Evolutionary conservation across 1,140 invertebrate genomes (phyloP).

Genomic region (Trialeurodes vaporariorum): DNA sequence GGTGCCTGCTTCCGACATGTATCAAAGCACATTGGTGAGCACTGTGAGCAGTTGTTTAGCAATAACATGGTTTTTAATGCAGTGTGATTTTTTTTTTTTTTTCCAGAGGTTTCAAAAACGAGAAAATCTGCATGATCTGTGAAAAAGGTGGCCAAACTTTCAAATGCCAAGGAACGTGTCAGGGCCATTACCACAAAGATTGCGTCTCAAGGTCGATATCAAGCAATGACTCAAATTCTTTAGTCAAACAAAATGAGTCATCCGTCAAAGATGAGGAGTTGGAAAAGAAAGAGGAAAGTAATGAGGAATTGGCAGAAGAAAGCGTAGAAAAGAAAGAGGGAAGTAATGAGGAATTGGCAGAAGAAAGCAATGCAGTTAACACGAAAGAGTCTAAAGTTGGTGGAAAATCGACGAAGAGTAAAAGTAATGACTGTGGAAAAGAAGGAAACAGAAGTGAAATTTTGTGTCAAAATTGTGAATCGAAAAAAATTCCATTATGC

Average conservation of each 20-base stretch:
- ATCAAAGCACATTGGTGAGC: no score
- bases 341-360: neutral
- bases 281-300: neutral
- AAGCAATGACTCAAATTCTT: neutral
- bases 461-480: slow-evolving; percentile 36
- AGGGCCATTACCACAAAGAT: slow-evolving; percentile 39
- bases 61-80: no score
- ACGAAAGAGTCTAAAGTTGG: neutral
- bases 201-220: slow-evolving; percentile 32
- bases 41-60: no score
- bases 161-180: slow-evolving; percentile 47
- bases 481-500: slow-evolving; percentile 36
- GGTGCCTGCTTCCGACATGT: no score
- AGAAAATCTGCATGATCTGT: slow-evolving; percentile 49
- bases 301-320: neutral
- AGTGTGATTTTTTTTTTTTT: no score
- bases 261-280: neutral
- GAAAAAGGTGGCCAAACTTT: slow-evolving; percentile 45
- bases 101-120: neutral
- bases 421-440: neutral
- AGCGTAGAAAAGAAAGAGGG: neutral
- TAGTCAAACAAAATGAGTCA: neutral
- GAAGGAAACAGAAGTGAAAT: neutral
- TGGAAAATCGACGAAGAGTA: neutral
- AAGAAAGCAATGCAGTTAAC: neutral